A percentile compares a stretch with the other conserved stretches of the same genome.
Conservation (phyloP, 2,888 invertebrate genomes). For the Drosophila mulleri region DNA sequence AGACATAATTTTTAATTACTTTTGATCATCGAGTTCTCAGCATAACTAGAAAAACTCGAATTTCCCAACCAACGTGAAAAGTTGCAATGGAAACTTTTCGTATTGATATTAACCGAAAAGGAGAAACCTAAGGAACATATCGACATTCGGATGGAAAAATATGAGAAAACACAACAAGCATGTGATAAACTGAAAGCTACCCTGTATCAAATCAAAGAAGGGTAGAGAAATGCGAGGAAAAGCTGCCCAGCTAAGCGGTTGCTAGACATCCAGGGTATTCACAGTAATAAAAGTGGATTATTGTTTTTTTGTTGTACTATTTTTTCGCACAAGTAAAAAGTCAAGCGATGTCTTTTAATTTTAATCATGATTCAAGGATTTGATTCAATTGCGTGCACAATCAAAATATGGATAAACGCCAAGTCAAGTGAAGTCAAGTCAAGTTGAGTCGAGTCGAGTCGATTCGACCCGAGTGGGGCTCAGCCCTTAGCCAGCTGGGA, state of each 20-base stretch:
- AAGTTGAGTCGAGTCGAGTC: too few species aligned
- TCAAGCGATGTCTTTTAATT: conserved; percentile 15
- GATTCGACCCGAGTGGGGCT: conserved; percentile 10
- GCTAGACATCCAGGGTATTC: neutral
- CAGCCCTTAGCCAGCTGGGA: conserved; percentile 42
- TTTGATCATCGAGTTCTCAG: conserved; percentile 10
- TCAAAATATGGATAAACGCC: conserved; percentile 4
- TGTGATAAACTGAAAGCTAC: neutral
- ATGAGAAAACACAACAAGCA: too few species aligned
- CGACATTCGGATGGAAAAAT: neutral
- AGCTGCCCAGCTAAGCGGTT: neutral
- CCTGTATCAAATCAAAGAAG: neutral
- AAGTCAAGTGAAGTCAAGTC: conserved; percentile 5
- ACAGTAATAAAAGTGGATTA: conserved; percentile 3
- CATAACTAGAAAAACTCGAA: conserved; percentile 22
- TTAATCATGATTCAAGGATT: conserved; percentile 43
- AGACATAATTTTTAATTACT: conserved; percentile 29
- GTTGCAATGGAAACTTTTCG: neutral
- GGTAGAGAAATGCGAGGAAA: too few species aligned
- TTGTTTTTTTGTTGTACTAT: too few species aligned
- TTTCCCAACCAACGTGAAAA: conserved; percentile 6
- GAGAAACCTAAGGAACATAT: neutral
- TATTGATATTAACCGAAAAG: neutral
- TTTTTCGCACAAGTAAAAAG: conserved; percentile 13
- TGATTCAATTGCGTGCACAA: conserved; percentile 32